Evolutionary conservation across 1,140 invertebrate species (phyloP), one percentile per base, ranked within the genome.

Genomic region (Caenorhabditis latens): DNA sequence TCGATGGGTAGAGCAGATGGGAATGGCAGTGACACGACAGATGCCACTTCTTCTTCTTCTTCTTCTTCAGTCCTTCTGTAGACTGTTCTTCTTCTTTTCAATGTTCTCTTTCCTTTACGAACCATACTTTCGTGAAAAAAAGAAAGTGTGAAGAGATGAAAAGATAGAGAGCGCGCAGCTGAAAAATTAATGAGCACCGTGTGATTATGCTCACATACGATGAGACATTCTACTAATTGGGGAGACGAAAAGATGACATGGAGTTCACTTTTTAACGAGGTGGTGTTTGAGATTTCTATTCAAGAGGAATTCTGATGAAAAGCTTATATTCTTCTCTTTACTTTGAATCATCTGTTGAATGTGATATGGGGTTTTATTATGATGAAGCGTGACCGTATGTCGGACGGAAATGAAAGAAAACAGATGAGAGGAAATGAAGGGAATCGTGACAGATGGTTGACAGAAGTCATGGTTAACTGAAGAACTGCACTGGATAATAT

Each of bases 141-240:
- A 40, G 32, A n/a, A 63, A 58, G n/a, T 58, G 11, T 53, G 61
- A 63, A 63, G 61, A 40, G 24, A 32, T 63, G 4, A 58, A 5
- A 11, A 50, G 24, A 50, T 21, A 67, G 32, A 32, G 63, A 67
- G 6, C 11, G 43, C 71, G 21, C 13, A 7, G 43, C n/a, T 79
- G 43, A 50, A 79, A 79, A 79, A 79, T 79, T 50, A 50, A 79
- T 79, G 43, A 79, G 43, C 71, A 79, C 46, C 46, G 71, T 79
- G 71, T 50, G 71, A 50, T 79, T 79, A 50, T 79, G 40, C 71
- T 48, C 71, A 50, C 40, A 4, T 71, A 14, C 42, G 3, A 79
- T 14, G n/a, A 50, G 46, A 43, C 46, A 79, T 8, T 7, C n/a
- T 19, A n/a, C 65, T 71, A 79, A 50, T 79, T 48, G n/a, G 46